Base-by-base conservation (phyloP, 2,888 invertebrate species). In the Epiblema foenella region DNA sequence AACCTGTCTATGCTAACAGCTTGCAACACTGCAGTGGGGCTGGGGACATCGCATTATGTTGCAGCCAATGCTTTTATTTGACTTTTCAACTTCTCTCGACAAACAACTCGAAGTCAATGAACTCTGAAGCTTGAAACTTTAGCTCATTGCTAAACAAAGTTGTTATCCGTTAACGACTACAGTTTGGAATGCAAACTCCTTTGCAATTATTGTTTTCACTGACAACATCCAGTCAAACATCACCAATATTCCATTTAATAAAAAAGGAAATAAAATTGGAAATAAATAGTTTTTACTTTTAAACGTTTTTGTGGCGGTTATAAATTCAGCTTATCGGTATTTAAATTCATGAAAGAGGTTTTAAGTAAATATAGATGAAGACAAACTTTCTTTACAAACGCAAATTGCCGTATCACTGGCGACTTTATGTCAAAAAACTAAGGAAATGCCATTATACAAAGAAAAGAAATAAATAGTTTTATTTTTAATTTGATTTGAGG, bases 1-100 rank as follows among this genome's bases (percentile, higher is more conserved):
- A 76, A 69, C 78, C 79, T 79, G 78, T 76, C 72, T 84, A 84
- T 83, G 87, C 81, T 88, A 87, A 87, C 87, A 85, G 83, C 79
- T 78, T 81, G 77, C 79, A 80, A 81, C 76, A 74, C 71, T 74
- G 70, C 71, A 75, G 75, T 75, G 77, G 73, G 75, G 74, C 75
- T 75, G 77, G 73, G 75, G 74, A 73, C 71, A 73, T 73, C 75
- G 77, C 76, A 77, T 72, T 68, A 33, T 56, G 65, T 68, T 72
- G 69, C 70, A 68, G 74, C 73, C 64, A 67, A 68, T 68, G 73
- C 33, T 74, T 77, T 77, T 80, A 77, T 81, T 81, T 81, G 77
- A 76, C 74, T 78, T 80, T 77, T 77, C 76, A 67, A 79, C 75
- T 78, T 75, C 74, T 74, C 76, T 75, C 57, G 33, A 75, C 76